Conservation (phyloP, 2,888 invertebrate genomes). For the Heliconius sara region DNA sequence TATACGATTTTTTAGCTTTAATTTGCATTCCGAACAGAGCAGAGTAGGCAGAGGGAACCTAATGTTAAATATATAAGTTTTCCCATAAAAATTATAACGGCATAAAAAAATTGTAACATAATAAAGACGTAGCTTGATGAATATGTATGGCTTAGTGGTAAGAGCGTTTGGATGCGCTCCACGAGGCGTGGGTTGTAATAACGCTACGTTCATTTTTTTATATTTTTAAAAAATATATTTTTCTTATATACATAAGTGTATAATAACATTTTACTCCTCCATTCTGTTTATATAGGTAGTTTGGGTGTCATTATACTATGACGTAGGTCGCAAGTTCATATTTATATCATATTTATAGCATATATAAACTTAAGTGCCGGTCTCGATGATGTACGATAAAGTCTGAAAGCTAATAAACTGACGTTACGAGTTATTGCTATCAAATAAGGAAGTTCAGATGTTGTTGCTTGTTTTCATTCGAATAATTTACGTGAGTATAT, state of each 20-base stretch:
- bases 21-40: too few species aligned
- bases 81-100: too few species aligned
- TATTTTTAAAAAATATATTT: too few species aligned
- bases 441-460: constrained; percentile 42
- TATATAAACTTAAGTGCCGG: constrained; percentile 7
- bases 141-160: not conserved
- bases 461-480: constrained; percentile 40
- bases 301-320: not conserved
- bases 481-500: constrained; percentile 46
- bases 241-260: too few species aligned
- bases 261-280: not conserved
- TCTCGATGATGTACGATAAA: constrained; percentile 27
- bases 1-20: too few species aligned
- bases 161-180: not conserved
- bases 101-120: too few species aligned
- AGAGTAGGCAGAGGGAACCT: too few species aligned
- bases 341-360: not conserved
- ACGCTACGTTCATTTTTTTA: too few species aligned
- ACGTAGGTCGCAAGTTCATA: constrained; percentile 18
- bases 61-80: too few species aligned
- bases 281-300: not conserved
- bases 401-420: constrained; percentile 30
- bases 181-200: too few species aligned
- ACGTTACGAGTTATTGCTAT: constrained; percentile 27
- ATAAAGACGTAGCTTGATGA: too few species aligned